Conservation (phyloP, 2,888 invertebrate species). For the Athalia rosae region DNA sequence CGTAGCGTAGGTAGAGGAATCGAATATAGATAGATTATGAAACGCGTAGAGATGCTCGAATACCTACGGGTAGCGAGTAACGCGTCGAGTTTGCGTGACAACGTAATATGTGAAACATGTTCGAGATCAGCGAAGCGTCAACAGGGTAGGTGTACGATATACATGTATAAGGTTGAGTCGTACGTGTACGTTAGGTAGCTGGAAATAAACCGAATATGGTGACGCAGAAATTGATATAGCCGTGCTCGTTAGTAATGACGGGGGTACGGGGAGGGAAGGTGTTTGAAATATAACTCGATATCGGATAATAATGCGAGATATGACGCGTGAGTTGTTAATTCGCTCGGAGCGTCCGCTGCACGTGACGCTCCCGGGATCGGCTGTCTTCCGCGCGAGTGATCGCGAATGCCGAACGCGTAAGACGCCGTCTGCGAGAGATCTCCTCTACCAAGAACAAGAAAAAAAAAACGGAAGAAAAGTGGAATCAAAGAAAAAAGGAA, state of each 20-base stretch:
- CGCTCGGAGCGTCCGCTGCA: slow-evolving; percentile 64
- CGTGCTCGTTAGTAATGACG: slow-evolving; percentile 36
- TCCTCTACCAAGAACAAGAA: slow-evolving; percentile 9
- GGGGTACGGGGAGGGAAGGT: slow-evolving; percentile 54
- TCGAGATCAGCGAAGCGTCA: slow-evolving; percentile 25
- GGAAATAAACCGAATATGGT: neutral
- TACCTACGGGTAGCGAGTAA: neutral
- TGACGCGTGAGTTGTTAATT: slow-evolving; percentile 71
- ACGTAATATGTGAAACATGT: slow-evolving; percentile 1
- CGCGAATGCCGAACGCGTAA: slow-evolving; percentile 54
- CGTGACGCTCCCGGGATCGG: slow-evolving; percentile 60
- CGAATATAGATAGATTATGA: no score
- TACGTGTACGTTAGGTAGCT: neutral
- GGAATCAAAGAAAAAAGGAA: neutral
- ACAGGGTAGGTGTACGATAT: neutral
- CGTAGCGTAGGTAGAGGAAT: no score
- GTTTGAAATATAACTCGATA: slow-evolving; percentile 70
- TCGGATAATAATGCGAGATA: slow-evolving; percentile 71
- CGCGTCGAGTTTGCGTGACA: neutral
- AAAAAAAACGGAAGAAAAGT: neutral
- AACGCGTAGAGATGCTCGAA: no score
- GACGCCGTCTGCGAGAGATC: slow-evolving; percentile 40
- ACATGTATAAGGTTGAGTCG: no score
- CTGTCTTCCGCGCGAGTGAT: slow-evolving; percentile 60
- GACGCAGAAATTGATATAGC: slow-evolving; percentile 42